Percentiles rank a stretch among this genome's conserved stretches.
Evolutionary conservation across 2,797 vertebrate species (phyloP).

Genomic region (Phrynocephalus vlangalii): DNA sequence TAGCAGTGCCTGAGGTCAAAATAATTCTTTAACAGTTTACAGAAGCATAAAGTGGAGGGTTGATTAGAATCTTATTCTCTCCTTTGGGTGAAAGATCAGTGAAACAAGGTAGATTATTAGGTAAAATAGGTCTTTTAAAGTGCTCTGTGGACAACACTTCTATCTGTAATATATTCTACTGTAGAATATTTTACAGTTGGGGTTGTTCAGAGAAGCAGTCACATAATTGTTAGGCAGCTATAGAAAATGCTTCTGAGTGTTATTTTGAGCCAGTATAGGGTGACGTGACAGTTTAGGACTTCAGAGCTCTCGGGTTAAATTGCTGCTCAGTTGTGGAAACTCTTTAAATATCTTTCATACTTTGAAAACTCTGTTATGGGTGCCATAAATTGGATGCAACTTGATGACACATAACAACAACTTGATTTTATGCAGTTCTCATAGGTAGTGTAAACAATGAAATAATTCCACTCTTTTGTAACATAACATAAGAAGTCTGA

Average conservation of each 20-base stretch:
- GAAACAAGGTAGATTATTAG: not conserved
- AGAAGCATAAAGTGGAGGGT: constrained; percentile 49
- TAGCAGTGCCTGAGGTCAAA: constrained; percentile 66
- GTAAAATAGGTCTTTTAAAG: not conserved
- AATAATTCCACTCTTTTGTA: not conserved
- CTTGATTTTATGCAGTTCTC: not conserved
- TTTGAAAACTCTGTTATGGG: too few relatives aligned
- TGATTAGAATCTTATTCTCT: constrained; percentile 13
- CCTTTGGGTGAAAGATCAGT: not conserved
- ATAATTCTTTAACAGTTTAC: constrained; percentile 59
- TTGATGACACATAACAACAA: too few relatives aligned
- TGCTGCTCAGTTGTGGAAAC: too few relatives aligned
- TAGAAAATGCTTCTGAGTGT: not conserved
- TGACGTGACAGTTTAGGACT: not conserved
- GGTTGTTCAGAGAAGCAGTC: not conserved
- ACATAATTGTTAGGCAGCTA: not conserved
- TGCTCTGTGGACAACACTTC: not conserved
- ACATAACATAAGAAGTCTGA: not conserved
- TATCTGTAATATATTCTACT: not conserved
- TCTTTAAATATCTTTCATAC: too few relatives aligned
- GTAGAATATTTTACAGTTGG: not conserved
- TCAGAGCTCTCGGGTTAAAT: too few relatives aligned
- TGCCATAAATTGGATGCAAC: too few relatives aligned
- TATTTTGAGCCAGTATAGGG: too few relatives aligned
- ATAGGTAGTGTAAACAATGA: not conserved